phyloP scores from a whole-genome alignment of 2,888 invertebrate genomes.

The Rutpela maculata region DNA sequence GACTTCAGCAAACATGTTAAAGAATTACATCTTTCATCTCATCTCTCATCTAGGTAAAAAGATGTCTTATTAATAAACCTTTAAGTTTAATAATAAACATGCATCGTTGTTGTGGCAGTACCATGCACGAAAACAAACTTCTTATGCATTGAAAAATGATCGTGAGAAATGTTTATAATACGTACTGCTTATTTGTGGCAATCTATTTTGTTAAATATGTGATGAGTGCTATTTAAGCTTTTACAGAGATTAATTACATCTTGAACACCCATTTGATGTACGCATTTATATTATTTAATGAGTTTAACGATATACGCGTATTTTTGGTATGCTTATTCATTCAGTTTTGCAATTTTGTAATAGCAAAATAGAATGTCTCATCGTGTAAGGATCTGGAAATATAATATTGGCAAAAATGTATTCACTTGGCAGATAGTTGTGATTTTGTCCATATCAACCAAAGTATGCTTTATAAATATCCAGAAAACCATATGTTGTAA shows the following conservation, averaged over 20 bases:
- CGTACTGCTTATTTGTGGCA: slow-evolving; percentile 17
- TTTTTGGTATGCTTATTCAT: slow-evolving; percentile 5
- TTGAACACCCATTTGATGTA: slow-evolving; percentile 23
- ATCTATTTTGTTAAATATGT: slow-evolving; percentile 12
- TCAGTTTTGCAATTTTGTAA: not conserved
- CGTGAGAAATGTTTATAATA: slow-evolving; percentile 23
- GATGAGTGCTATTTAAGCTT: slow-evolving; percentile 22
- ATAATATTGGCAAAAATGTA: too few relatives aligned
- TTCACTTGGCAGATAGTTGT: too few relatives aligned
- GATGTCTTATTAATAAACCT: too few relatives aligned
- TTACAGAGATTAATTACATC: slow-evolving; percentile 34
- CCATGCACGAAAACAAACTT: not conserved
- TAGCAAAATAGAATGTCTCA: not conserved
- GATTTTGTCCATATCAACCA: too few relatives aligned
- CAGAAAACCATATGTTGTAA: too few relatives aligned
- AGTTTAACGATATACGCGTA: not conserved
- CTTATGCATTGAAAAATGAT: slow-evolving; percentile 11
- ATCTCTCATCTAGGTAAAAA: too few relatives aligned
- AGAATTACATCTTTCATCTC: too few relatives aligned
- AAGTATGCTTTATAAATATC: too few relatives aligned
- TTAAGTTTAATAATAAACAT: slow-evolving; percentile 23
- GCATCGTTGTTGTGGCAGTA: not conserved
- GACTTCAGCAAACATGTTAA: too few relatives aligned
- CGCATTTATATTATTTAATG: slow-evolving; percentile 22
- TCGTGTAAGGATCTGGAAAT: not conserved